phyloP scores from a whole-genome alignment of 2,888 invertebrate genomes.

The Hoplodrina blanda region DNA sequence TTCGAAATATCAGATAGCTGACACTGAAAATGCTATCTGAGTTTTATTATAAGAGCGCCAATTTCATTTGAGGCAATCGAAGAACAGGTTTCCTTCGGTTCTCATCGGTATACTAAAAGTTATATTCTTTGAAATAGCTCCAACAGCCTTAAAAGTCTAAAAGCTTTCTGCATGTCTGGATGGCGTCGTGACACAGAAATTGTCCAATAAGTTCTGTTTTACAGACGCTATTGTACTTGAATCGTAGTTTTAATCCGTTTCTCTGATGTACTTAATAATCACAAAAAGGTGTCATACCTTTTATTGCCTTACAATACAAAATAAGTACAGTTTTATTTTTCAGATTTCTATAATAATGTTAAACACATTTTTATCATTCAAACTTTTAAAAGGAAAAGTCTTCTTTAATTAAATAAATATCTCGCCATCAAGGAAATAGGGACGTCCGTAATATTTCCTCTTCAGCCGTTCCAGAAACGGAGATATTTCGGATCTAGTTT shows the following conservation, averaged over 20 bases:
- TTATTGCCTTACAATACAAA: too few species aligned
- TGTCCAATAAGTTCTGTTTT: constrained; percentile 48
- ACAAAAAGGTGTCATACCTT: too few species aligned
- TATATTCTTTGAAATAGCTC: constrained; percentile 23
- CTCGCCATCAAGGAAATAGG: constrained; percentile 9
- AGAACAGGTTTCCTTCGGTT: constrained; percentile 14
- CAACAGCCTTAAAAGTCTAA: constrained; percentile 29
- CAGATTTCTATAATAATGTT: neutral
- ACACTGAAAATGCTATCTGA: constrained; percentile 19
- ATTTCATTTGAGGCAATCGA: constrained; percentile 22
- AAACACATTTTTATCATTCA: neutral
- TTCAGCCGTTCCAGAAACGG: neutral
- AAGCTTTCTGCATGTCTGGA: constrained; percentile 47
- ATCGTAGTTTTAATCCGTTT: neutral
- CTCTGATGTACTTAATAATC: neutral
- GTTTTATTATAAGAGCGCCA: constrained; percentile 24
- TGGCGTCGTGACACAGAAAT: constrained; percentile 53
- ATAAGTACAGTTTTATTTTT: neutral
- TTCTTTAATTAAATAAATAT: constrained; percentile 33
- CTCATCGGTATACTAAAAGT: constrained; percentile 11
- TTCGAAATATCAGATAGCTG: constrained; percentile 25
- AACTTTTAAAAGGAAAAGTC: constrained; percentile 2
- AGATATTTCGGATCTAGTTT: constrained; percentile 31
- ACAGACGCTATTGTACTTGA: neutral
- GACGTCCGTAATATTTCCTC: constrained; percentile 10